Evolutionary conservation across 2,113 vertebrate species (phyloP).

Genomic region (Eulacestoma nigropectus): DNA sequence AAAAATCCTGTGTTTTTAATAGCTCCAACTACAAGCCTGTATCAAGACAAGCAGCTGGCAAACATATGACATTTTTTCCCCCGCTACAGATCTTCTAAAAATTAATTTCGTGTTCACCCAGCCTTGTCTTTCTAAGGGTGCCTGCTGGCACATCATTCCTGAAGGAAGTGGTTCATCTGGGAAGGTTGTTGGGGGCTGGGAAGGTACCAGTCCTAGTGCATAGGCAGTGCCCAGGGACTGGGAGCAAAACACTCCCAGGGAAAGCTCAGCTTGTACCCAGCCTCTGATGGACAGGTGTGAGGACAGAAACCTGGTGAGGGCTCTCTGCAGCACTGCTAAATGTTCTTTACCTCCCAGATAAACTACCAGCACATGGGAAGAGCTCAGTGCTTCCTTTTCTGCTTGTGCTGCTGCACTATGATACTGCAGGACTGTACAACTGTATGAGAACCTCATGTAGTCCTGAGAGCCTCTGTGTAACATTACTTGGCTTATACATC

Average conservation of each 20-base stretch:
- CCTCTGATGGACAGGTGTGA: not conserved
- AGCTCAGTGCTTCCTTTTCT: not conserved
- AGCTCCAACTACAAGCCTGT: not conserved
- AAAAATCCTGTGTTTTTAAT: not conserved
- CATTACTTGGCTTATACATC: constrained; percentile 46
- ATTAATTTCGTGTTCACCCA: constrained; percentile 10
- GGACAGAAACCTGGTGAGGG: not conserved
- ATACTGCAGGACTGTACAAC: not conserved
- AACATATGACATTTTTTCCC: constrained; percentile 1
- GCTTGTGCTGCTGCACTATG: not conserved
- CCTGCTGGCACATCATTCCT: not conserved
- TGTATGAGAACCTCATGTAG: not conserved
- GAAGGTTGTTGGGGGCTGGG: not conserved
- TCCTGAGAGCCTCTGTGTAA: constrained; percentile 13
- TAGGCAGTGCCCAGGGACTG: not conserved
- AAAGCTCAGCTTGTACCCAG: not conserved
- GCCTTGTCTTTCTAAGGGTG: not conserved
- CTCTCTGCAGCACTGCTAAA: not conserved
- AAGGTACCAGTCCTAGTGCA: not conserved
- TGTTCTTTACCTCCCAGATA: not conserved
- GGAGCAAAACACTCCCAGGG: not conserved
- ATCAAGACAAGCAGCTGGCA: constrained; percentile 20
- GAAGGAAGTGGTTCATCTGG: not conserved
- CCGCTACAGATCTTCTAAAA: not conserved
- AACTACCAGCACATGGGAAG: not conserved